These are phyloP conservation scores for Atlantisia rogersi DNA, from an alignment of 2,113 vertebrate genomes.

Conservation along the genomic window DNA sequence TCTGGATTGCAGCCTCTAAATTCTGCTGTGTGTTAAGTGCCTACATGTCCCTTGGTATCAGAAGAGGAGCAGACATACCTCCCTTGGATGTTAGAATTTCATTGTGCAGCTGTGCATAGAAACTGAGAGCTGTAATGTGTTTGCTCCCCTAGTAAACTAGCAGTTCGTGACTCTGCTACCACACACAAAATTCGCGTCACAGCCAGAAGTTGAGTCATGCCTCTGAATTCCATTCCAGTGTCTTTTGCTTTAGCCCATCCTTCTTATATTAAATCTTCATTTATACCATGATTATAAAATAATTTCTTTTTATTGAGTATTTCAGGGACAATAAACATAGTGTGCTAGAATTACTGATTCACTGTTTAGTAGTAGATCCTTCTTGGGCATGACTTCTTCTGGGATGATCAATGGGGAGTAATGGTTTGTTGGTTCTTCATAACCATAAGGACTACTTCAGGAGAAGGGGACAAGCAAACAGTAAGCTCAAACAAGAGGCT, in stretches of 20 bases:
- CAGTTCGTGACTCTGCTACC: constrained; percentile 36
- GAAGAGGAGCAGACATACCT: not conserved
- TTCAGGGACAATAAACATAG: not conserved
- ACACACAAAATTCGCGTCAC: constrained; percentile 4
- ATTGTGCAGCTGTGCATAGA: constrained; percentile 3
- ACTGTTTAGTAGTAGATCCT: not conserved
- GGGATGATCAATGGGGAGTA: not conserved
- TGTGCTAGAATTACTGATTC: not conserved
- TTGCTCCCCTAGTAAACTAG: not conserved
- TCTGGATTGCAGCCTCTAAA: not conserved
- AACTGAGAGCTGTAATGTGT: not conserved
- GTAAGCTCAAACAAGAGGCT: not conserved
- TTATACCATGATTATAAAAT: not conserved
- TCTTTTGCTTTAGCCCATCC: not conserved
- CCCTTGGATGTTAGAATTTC: not conserved
- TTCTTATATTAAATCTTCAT: not conserved
- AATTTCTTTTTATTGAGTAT: not conserved
- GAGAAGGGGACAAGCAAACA: not conserved
- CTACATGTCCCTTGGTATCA: not conserved
- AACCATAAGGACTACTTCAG: not conserved
- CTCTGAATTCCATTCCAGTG: not conserved
- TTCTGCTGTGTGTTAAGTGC: not conserved
- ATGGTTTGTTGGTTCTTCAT: not conserved
- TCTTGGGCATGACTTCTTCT: not conserved
- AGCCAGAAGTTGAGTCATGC: constrained; percentile 34